These are phyloP conservation scores for Myiotriccus ornatus DNA, from an alignment of 2,797 vertebrate species.

Conservation along the genomic window DNA sequence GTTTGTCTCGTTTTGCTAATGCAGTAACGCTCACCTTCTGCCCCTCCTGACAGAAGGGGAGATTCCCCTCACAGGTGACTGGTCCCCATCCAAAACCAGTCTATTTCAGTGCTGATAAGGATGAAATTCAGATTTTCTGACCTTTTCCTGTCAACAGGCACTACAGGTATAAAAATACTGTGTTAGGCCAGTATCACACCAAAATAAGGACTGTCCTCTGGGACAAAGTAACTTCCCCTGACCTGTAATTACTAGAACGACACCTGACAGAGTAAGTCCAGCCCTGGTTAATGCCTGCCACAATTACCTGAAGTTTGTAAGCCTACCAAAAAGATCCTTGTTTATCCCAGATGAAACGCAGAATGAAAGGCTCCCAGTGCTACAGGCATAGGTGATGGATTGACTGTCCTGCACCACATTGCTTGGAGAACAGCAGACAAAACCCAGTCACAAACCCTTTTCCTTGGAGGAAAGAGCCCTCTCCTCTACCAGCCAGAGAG, in stretches of 20 bases:
- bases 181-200: background rate
- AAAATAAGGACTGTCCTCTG: background rate
- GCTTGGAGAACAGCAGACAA: background rate
- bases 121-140: background rate
- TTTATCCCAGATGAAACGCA: background rate
- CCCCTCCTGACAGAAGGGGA: background rate
- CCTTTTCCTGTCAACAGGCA: background rate
- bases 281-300: accelerated
- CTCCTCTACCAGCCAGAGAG: background rate
- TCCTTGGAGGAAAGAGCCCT: background rate
- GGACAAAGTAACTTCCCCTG: background rate
- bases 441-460: background rate
- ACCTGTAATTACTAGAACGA: background rate
- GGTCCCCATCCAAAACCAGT: background rate
- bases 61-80: accelerated
- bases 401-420: background rate
- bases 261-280: background rate
- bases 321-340: background rate
- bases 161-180: background rate
- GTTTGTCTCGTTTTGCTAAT: background rate
- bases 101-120: background rate
- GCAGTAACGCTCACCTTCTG: background rate
- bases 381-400: background rate
- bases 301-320: background rate
- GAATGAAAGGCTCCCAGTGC: background rate